Conservation (phyloP, 2,113 vertebrate genomes). For the Dissostichus mawsoni region DNA sequence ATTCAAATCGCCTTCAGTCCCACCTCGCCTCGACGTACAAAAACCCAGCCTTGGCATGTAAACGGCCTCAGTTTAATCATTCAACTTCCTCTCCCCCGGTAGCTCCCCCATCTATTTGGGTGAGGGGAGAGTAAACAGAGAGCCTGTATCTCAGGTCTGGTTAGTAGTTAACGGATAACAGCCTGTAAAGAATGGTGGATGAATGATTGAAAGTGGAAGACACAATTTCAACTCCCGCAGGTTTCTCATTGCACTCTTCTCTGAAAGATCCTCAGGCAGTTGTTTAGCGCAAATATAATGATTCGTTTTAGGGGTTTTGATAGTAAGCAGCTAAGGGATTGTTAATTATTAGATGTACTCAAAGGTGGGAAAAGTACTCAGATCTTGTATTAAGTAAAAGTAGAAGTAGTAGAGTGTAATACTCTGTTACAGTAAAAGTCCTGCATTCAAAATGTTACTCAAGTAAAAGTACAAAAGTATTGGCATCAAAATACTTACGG, state of each 20-base stretch:
- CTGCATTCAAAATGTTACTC: no score
- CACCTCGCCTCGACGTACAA: slow-evolving; percentile 28
- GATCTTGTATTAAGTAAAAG: no score
- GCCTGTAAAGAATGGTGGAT: slow-evolving; percentile 45
- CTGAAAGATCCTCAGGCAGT: not conserved
- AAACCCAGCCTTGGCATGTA: slow-evolving; percentile 51
- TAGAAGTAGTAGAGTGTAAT: no score
- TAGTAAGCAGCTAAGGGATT: not conserved
- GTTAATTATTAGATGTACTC: no score
- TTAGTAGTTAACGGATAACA: slow-evolving; percentile 81
- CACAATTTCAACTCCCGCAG: slow-evolving; percentile 1
- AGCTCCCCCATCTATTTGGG: slow-evolving; percentile 63
- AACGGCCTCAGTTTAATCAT: slow-evolving; percentile 75
- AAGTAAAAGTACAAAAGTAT: no score
- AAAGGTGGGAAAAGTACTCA: no score
- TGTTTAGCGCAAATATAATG: not conserved
- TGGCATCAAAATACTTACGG: no score
- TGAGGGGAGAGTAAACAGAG: slow-evolving; percentile 72
- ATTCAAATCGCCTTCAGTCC: slow-evolving; percentile 48
- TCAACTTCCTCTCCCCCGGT: slow-evolving; percentile 58
- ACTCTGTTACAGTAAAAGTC: no score
- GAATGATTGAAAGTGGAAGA: slow-evolving; percentile 54
- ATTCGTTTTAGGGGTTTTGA: not conserved
- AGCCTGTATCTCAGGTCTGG: slow-evolving; percentile 43
- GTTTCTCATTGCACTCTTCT: not conserved